A percentile compares a stretch with the other conserved stretches of the same genome.
phyloP scores from a whole-genome alignment of 2,113 vertebrate genomes.

The Pungitius pungitius region DNA sequence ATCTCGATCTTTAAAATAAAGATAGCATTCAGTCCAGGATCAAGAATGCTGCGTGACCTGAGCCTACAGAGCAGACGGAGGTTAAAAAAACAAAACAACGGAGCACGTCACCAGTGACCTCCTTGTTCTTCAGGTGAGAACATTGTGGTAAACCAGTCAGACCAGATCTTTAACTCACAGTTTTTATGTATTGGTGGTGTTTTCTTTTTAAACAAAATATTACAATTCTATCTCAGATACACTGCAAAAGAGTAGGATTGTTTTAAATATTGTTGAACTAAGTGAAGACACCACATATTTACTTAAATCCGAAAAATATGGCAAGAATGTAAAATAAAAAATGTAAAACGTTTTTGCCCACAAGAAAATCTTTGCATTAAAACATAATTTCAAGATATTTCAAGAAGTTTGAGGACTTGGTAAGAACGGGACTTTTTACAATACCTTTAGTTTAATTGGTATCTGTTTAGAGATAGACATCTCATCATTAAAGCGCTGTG shows the following conservation, averaged over 20 bases:
- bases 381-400: background rate
- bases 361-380: background rate
- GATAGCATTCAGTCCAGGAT: background rate
- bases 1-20: background rate
- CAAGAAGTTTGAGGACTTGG: background rate
- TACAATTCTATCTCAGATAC: background rate
- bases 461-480: background rate
- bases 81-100: background rate
- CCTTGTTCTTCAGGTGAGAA: background rate
- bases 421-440: background rate
- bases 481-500: background rate
- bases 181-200: too few species aligned
- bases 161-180: too few species aligned
- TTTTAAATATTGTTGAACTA: background rate
- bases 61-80: background rate
- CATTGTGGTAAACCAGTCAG: conserved; percentile 7
- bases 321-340: background rate
- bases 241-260: background rate
- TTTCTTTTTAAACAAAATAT: background rate
- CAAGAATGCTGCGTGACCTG: conserved; percentile 48
- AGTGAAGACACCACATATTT: background rate
- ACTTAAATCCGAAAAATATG: background rate
- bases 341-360: background rate
- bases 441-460: background rate
- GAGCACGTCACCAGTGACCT: too few species aligned